Conservation (phyloP, 2,888 invertebrate species). For the Aricia artaxerxes region DNA sequence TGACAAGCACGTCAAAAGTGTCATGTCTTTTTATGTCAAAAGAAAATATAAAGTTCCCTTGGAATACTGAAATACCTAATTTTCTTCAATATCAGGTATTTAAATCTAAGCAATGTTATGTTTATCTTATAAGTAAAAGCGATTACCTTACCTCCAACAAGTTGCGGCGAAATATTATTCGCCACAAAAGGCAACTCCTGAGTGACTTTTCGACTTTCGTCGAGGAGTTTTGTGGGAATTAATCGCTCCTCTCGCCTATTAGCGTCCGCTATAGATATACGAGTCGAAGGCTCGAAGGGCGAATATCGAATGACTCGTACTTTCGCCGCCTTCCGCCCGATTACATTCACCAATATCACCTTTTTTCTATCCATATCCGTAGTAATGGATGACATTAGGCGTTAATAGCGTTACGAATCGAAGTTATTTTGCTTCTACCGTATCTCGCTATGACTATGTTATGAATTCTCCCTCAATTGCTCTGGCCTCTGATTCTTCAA, state of each 20-base stretch:
- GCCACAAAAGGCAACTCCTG: neutral
- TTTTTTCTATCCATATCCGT: constrained; percentile 2
- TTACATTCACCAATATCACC: constrained; percentile 21
- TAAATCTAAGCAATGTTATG: too few species aligned
- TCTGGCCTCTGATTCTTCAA: neutral
- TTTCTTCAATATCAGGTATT: too few species aligned
- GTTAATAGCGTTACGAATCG: neutral
- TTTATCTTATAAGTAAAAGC: neutral
- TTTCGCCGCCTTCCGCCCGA: constrained; percentile 1
- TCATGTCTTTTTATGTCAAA: too few species aligned
- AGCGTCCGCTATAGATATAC: constrained; percentile 5
- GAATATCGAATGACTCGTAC: neutral
- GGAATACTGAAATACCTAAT: too few species aligned
- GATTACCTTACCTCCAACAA: neutral
- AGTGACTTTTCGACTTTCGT: constrained; percentile 1
- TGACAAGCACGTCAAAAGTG: too few species aligned
- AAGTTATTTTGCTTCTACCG: neutral
- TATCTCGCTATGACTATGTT: neutral
- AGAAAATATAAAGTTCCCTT: too few species aligned
- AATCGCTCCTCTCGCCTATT: neutral
- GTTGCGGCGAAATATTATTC: constrained; percentile 1
- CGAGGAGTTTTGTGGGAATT: constrained; percentile 12
- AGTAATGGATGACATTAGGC: constrained; percentile 1
- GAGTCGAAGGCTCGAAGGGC: neutral
- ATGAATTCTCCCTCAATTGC: neutral